These are phyloP conservation scores for Orthosia gracilis DNA, from an alignment of 2,888 invertebrate species.

Conservation along the genomic window DNA sequence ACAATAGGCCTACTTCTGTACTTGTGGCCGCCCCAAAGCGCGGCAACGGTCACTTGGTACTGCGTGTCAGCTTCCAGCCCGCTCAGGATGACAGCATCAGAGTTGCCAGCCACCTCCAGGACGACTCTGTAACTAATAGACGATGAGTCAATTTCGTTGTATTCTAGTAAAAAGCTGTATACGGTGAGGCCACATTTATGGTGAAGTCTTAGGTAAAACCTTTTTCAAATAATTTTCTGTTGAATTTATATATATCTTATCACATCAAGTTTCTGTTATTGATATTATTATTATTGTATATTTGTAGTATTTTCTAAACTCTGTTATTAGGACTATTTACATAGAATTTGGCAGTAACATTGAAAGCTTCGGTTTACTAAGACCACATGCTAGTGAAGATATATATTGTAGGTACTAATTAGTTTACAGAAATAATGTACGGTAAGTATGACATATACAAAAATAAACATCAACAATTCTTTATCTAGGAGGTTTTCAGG, in stretches of 20 bases:
- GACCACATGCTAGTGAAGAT: background rate
- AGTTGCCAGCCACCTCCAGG: constrained; percentile 97
- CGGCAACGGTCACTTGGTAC: constrained; percentile 96
- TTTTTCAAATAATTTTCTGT: background rate
- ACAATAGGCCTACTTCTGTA: constrained; percentile 96
- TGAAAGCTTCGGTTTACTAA: constrained; percentile 16
- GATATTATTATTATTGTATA: no score
- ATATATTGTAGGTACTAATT: background rate
- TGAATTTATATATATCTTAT: no score
- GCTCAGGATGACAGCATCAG: constrained; percentile 96
- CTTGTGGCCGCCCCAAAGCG: constrained; percentile 95
- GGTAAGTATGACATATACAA: background rate
- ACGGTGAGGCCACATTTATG: constrained; percentile 72
- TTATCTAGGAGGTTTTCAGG: background rate
- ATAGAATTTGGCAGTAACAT: background rate
- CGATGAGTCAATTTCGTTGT: constrained; percentile 91
- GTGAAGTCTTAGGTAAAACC: background rate
- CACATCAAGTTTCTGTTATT: no score
- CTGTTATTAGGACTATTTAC: no score
- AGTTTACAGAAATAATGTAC: background rate
- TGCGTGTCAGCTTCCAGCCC: constrained; percentile 96
- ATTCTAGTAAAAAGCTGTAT: constrained; percentile 78
- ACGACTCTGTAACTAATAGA: constrained; percentile 98
- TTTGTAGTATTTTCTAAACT: no score
- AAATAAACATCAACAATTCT: background rate